Conservation (phyloP, 2,888 invertebrate species). For the Acheta domesticus region DNA sequence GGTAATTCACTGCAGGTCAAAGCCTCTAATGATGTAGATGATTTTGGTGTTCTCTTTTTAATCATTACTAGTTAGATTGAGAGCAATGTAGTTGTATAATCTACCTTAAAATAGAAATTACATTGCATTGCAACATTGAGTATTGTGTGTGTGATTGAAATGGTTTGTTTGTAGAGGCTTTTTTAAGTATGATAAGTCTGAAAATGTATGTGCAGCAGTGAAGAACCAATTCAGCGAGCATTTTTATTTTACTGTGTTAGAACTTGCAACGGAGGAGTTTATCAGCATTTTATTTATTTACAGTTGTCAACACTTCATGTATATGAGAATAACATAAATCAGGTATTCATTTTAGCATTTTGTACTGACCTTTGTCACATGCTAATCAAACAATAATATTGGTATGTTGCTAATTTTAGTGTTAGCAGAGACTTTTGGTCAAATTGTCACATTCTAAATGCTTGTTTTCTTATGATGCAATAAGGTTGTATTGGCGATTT, state of each 20-base stretch:
- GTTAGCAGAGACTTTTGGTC: background rate
- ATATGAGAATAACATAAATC: background rate
- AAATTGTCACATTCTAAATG: background rate
- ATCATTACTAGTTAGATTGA: background rate
- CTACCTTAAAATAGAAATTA: constrained; percentile 11
- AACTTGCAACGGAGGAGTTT: background rate
- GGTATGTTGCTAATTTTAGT: background rate
- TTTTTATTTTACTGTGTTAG: background rate
- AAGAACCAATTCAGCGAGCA: background rate
- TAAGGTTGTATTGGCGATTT: background rate
- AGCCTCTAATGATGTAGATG: constrained; percentile 3
- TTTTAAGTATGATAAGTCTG: background rate
- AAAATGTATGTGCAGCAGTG: background rate
- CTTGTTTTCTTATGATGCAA: background rate
- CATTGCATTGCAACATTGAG: constrained; percentile 6
- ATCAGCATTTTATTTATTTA: background rate
- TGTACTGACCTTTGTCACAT: background rate
- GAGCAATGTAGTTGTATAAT: constrained; percentile 18
- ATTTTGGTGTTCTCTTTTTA: constrained; percentile 11
- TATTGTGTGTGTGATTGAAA: background rate
- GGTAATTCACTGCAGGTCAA: constrained; percentile 9
- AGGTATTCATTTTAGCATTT: background rate
- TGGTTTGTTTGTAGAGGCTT: background rate
- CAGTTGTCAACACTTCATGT: background rate
- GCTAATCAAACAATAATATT: background rate